Conservation (phyloP, 2,113 vertebrate species). For the Lasiurus cinereus region DNA sequence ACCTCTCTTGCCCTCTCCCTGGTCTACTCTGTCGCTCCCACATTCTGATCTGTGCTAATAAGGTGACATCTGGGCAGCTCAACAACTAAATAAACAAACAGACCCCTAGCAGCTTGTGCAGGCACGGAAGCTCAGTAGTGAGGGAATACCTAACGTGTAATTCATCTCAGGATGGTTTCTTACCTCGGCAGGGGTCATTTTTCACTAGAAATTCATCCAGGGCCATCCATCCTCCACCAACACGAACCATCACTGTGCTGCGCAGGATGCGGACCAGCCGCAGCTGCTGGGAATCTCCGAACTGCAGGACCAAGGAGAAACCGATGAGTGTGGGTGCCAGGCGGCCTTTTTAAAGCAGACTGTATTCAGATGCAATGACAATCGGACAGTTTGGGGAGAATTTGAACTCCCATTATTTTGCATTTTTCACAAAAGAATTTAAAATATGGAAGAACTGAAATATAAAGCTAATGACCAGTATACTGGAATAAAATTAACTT, state of each 20-base stretch:
- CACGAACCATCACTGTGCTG: slow-evolving; percentile 98
- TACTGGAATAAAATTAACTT: background rate
- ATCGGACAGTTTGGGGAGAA: background rate
- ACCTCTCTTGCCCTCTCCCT: background rate
- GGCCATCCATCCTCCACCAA: slow-evolving; percentile 99
- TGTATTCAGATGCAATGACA: slow-evolving; percentile 80
- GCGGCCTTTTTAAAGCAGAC: slow-evolving; percentile 55
- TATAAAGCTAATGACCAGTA: background rate
- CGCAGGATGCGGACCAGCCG: slow-evolving; percentile 98
- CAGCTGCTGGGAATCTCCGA: slow-evolving; percentile 99
- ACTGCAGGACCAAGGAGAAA: slow-evolving; percentile 88
- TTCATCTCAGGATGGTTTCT: slow-evolving; percentile 64
- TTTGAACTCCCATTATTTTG: slow-evolving; percentile 29
- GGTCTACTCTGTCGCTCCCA: background rate
- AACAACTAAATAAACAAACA: slow-evolving; percentile 5
- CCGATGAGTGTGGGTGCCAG: slow-evolving; percentile 21
- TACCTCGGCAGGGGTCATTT: slow-evolving; percentile 99
- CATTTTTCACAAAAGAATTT: slow-evolving; percentile 43
- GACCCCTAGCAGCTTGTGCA: background rate
- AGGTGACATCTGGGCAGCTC: background rate
- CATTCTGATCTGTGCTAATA: background rate
- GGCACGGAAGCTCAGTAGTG: accelerated
- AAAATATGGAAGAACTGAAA: slow-evolving; percentile 44
- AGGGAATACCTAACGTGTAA: accelerated
- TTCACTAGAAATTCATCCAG: slow-evolving; percentile 99